phyloP scores from a whole-genome alignment of 2,113 vertebrate species.

The Thinocorus orbignyianus region DNA sequence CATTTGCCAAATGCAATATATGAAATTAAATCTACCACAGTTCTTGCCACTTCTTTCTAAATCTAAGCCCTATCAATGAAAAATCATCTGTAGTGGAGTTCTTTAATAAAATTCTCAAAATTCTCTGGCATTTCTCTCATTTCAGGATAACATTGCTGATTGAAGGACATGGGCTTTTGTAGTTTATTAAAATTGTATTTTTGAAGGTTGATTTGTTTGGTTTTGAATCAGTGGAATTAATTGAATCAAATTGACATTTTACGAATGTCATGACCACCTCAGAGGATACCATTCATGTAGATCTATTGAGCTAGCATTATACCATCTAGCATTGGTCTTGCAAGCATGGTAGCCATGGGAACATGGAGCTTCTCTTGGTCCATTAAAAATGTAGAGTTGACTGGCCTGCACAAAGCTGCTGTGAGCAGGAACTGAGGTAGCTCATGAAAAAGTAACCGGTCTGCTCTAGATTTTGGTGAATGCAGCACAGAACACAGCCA shows the following conservation, averaged over 20 bases:
- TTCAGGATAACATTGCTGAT: neutral
- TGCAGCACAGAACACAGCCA: neutral
- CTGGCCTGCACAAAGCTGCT: neutral
- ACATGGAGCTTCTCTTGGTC: neutral
- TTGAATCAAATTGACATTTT: neutral
- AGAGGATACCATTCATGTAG: neutral
- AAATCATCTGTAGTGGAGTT: neutral
- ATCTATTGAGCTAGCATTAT: neutral
- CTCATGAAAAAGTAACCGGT: neutral
- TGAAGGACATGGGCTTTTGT: neutral
- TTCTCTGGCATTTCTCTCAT: neutral
- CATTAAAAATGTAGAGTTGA: neutral
- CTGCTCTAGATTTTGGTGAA: neutral
- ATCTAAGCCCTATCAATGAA: neutral
- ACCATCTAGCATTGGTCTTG: neutral
- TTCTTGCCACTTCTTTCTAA: neutral
- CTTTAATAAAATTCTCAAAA: neutral
- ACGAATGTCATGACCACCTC: neutral
- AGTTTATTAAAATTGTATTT: neutral
- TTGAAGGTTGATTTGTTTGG: neutral
- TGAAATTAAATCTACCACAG: neutral
- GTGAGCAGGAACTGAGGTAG: neutral
- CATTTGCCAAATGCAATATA: neutral
- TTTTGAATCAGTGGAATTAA: neutral
- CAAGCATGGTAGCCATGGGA: neutral